Conservation (phyloP, 2,888 invertebrate genomes). For the Minunthozetes semirufus region DNA sequence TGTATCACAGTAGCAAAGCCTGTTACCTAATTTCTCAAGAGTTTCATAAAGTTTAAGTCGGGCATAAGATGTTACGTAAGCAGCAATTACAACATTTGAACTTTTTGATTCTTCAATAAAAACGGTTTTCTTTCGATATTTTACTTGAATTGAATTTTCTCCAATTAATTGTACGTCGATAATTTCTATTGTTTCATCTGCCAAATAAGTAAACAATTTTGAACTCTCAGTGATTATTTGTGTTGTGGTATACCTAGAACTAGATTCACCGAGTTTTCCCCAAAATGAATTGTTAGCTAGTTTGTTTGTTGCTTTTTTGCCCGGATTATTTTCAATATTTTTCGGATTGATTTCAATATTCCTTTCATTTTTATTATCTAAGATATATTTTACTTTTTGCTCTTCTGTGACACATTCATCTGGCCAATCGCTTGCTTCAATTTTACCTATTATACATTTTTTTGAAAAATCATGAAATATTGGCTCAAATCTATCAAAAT, state of each 20-base stretch:
- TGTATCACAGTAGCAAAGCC: conserved; percentile 48
- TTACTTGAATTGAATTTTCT: background rate
- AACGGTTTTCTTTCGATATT: conserved; percentile 15
- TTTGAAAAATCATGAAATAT: conserved; percentile 44
- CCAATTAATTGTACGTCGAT: background rate
- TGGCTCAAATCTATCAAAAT: conserved; percentile 45
- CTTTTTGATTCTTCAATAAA: background rate
- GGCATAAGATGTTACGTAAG: conserved; percentile 47
- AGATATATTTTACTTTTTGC: conserved; percentile 42
- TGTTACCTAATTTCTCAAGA: conserved; percentile 44
- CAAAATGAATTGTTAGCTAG: conserved; percentile 42
- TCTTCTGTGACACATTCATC: conserved; percentile 40
- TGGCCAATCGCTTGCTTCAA: conserved; percentile 44
- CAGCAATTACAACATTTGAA: conserved; percentile 46
- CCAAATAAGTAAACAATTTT: conserved; percentile 35
- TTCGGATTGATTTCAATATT: conserved; percentile 41
- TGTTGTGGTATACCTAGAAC: conserved; percentile 8
- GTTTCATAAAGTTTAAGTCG: conserved; percentile 46
- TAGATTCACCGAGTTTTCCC: conserved; percentile 42
- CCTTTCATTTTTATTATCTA: conserved; percentile 40
- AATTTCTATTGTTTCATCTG: background rate
- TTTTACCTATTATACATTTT: conserved; percentile 44
- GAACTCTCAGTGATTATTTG: conserved; percentile 31
- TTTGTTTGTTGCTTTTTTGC: conserved; percentile 40
- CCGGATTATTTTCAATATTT: conserved; percentile 42